These are phyloP conservation scores for Diabrotica undecimpunctata DNA, from an alignment of 1,140 invertebrate genomes.

Conservation along the genomic window DNA sequence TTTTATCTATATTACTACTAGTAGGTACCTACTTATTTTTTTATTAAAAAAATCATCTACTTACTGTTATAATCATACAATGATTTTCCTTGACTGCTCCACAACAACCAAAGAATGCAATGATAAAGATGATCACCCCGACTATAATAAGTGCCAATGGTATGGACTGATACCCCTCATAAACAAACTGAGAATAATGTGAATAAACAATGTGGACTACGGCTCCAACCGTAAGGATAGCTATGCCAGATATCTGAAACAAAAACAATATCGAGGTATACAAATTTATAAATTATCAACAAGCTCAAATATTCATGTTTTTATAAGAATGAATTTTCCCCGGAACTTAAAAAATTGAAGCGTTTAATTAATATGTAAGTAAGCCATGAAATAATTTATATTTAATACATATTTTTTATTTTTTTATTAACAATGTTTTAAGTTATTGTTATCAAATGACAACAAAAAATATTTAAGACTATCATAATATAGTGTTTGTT, in stretches of 20 bases:
- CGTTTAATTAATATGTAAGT: too few relatives aligned
- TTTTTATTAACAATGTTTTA: background rate
- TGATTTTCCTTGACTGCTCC: slow-evolving; percentile 82
- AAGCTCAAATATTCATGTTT: too few relatives aligned
- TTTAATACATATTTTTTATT: too few relatives aligned
- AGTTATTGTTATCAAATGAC: background rate
- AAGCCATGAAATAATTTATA: too few relatives aligned
- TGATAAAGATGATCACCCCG: slow-evolving; percentile 78
- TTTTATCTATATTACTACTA: too few relatives aligned
- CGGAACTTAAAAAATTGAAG: too few relatives aligned
- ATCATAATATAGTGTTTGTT: too few relatives aligned
- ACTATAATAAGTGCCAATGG: slow-evolving; percentile 78
- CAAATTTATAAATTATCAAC: too few relatives aligned
- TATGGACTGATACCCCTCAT: slow-evolving; percentile 64
- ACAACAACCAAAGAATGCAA: slow-evolving; percentile 86
- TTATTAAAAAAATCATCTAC: slow-evolving; percentile 28
- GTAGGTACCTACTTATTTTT: too few relatives aligned
- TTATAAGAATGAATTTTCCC: too few relatives aligned
- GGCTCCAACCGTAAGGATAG: slow-evolving; percentile 69
- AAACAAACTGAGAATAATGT: slow-evolving; percentile 67
- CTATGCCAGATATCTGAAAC: slow-evolving; percentile 70
- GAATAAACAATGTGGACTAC: slow-evolving; percentile 63
- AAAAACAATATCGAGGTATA: slow-evolving; percentile 24
- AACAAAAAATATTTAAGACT: too few relatives aligned
- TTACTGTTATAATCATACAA: slow-evolving; percentile 82